Conservation (phyloP, 2,888 invertebrate genomes). For the Ophion costatus region DNA sequence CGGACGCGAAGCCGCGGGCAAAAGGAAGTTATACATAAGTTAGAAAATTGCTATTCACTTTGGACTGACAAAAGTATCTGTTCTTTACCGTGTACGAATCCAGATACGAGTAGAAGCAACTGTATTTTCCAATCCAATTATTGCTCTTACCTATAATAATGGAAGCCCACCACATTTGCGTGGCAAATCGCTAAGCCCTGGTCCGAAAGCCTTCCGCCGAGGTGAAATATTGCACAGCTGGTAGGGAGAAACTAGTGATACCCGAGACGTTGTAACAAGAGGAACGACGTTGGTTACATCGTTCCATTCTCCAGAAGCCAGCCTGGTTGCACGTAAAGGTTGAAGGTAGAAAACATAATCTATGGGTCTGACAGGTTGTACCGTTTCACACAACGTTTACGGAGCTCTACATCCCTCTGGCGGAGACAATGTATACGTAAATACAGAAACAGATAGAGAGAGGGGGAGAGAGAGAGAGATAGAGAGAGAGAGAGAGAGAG, state of each 20-base stretch:
- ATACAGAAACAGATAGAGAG: neutral
- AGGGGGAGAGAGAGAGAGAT: neutral
- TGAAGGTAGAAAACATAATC: neutral
- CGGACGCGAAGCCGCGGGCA: no score
- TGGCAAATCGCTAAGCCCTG: neutral
- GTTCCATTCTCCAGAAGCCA: neutral
- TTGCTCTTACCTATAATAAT: no score
- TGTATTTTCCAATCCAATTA: no score
- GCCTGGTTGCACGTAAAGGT: neutral
- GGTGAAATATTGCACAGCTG: neutral
- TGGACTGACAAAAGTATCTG: no score
- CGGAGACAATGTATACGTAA: neutral
- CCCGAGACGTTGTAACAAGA: neutral
- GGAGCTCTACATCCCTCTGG: slow-evolving; percentile 4
- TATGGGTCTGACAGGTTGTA: neutral
- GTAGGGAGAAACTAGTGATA: neutral
- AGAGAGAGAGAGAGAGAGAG: no score
- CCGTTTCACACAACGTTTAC: neutral
- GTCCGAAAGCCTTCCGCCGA: neutral
- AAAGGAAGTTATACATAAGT: no score
- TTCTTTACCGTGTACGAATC: no score
- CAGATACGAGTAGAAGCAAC: no score
- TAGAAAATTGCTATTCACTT: no score
- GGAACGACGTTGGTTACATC: neutral
- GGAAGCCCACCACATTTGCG: no score